These are phyloP conservation scores for Pangasius djambal DNA, from an alignment of 2,797 vertebrate genomes.

Conservation along the genomic window DNA sequence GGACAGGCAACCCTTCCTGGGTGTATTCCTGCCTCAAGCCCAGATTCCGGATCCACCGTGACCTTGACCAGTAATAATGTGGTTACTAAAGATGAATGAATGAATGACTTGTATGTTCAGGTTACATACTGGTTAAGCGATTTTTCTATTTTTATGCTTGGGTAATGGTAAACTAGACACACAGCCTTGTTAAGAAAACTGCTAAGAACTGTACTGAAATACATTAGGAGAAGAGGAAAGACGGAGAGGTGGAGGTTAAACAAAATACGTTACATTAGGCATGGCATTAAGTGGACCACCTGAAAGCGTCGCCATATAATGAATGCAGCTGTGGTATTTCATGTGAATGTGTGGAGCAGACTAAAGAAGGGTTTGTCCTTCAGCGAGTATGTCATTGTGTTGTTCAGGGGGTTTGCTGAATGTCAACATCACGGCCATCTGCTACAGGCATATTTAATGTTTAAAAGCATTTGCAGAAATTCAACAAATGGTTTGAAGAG, in stretches of 20 bases:
- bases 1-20: neutral
- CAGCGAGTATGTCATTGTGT: conserved; percentile 8
- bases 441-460: neutral
- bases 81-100: too few species aligned
- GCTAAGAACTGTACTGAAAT: neutral
- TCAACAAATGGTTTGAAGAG: neutral
- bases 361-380: conserved; percentile 27
- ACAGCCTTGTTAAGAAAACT: neutral
- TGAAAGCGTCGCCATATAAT: conserved; percentile 17
- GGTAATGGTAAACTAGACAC: neutral
- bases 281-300: conserved; percentile 16
- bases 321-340: conserved; percentile 42
- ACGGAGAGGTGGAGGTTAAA: neutral
- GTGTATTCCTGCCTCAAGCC: neutral
- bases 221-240: neutral
- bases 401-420: conserved; percentile 8
- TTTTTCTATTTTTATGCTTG: neutral
- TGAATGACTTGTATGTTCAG: neutral
- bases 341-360: conserved; percentile 18
- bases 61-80: neutral
- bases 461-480: conserved; percentile 2
- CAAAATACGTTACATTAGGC: conserved; percentile 14
- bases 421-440: neutral
- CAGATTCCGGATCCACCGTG: neutral
- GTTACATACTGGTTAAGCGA: neutral